phyloP scores from a whole-genome alignment of 1,140 invertebrate genomes.

The Batillaria attramentaria region DNA sequence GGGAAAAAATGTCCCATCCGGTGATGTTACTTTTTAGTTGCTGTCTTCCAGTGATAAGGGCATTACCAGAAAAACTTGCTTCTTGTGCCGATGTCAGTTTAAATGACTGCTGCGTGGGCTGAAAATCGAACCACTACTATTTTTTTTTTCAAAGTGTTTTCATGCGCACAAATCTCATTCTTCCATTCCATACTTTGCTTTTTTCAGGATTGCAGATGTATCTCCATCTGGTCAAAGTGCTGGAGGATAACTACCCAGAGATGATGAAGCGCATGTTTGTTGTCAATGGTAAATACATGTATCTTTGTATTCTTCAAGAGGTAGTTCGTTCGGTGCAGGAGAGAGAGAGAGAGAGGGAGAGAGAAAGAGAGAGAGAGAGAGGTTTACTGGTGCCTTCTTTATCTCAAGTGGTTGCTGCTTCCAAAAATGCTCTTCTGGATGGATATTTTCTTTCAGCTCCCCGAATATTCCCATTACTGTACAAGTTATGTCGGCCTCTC shows the following conservation, averaged over 20 bases:
- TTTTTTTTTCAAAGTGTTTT: too few species aligned
- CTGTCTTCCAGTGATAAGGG: too few species aligned
- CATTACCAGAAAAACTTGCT: too few species aligned
- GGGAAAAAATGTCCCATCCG: too few species aligned
- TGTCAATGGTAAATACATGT: constrained; percentile 78
- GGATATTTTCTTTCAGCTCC: constrained; percentile 78
- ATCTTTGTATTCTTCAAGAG: not conserved
- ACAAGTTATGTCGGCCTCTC: constrained; percentile 89
- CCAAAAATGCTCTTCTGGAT: too few species aligned
- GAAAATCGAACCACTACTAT: too few species aligned
- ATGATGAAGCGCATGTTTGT: constrained; percentile 88
- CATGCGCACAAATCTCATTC: too few species aligned
- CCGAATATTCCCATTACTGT: constrained; percentile 89
- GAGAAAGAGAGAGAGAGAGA: not conserved
- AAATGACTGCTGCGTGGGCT: too few species aligned
- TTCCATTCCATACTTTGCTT: too few species aligned
- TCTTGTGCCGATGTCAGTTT: too few species aligned
- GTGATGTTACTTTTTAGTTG: too few species aligned
- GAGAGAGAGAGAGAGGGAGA: constrained; percentile 1
- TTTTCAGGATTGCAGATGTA: constrained; percentile 82
- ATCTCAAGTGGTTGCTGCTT: too few species aligned
- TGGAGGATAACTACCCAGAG: constrained; percentile 79
- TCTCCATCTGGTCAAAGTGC: constrained; percentile 82
- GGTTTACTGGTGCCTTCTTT: not conserved
- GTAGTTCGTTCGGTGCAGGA: not conserved